Conservation (phyloP, 2,888 invertebrate genomes). For the Eristalis arbustorum region DNA sequence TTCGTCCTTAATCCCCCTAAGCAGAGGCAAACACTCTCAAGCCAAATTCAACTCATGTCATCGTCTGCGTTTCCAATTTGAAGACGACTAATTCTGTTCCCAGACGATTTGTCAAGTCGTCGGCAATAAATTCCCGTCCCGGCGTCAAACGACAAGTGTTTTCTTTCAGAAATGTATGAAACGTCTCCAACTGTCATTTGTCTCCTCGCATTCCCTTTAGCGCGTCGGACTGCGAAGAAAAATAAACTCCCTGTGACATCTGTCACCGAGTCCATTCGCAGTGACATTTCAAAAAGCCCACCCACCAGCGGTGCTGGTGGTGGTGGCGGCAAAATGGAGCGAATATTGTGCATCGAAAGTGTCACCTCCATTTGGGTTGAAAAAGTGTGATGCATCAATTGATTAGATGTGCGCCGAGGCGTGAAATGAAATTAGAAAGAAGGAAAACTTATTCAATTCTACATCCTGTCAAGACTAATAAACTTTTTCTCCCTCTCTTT, state of each 20-base stretch:
- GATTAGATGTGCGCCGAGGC: slow-evolving; percentile 4
- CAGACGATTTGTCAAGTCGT: background rate
- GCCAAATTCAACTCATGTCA: background rate
- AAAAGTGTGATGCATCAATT: background rate
- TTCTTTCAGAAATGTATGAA: background rate
- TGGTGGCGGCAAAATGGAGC: too few species aligned
- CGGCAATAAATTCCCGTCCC: background rate
- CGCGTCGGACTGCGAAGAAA: background rate
- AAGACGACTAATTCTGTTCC: background rate
- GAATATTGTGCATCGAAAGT: too few species aligned
- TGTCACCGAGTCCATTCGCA: too few species aligned
- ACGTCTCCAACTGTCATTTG: background rate
- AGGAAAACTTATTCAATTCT: background rate
- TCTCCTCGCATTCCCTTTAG: background rate
- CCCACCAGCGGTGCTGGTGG: too few species aligned
- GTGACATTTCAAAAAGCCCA: too few species aligned
- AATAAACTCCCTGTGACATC: background rate
- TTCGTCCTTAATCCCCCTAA: background rate
- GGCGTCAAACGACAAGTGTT: background rate
- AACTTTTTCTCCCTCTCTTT: background rate
- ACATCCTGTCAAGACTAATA: background rate
- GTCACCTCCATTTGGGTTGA: too few species aligned
- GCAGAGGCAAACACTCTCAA: background rate
- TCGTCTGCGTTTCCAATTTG: background rate
- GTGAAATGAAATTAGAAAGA: background rate